Percentiles rank a stretch among this genome's conserved stretches.
Evolutionary conservation across 2,113 vertebrate species (phyloP).

Genomic region (Oxygymnocypris stewartii): DNA sequence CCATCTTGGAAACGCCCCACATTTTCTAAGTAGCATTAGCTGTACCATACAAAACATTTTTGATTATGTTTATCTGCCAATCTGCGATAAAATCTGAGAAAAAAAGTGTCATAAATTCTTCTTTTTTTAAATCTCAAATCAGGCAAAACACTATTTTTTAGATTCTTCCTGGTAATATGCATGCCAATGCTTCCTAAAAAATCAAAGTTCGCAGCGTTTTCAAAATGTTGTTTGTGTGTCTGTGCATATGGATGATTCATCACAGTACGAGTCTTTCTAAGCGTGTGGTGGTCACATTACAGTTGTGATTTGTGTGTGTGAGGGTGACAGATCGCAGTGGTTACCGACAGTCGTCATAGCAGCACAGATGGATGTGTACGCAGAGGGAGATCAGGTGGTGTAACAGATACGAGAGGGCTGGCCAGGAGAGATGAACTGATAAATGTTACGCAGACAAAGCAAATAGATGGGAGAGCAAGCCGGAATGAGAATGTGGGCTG

Average conservation of each 20-base stretch:
- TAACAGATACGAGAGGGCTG: slow-evolving; percentile 61
- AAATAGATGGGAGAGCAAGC: slow-evolving; percentile 52
- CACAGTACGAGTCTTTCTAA: neutral
- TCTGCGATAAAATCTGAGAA: too few relatives aligned
- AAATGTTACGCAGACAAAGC: slow-evolving; percentile 27
- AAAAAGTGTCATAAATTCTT: too few relatives aligned
- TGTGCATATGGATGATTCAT: neutral
- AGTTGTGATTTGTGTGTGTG: slow-evolving; percentile 28
- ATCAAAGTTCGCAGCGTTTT: neutral
- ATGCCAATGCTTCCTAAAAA: neutral
- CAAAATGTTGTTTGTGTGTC: slow-evolving; percentile 3
- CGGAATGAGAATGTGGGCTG: slow-evolving; percentile 41
- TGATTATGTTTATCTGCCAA: too few relatives aligned
- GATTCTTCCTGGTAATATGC: neutral
- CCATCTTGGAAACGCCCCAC: neutral
- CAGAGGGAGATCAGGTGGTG: slow-evolving; percentile 70
- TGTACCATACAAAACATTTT: too few relatives aligned
- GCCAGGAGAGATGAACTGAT: slow-evolving; percentile 50
- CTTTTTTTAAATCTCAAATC: too few relatives aligned
- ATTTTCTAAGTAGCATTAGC: neutral
- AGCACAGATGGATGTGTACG: slow-evolving; percentile 64
- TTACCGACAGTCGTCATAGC: slow-evolving; percentile 65
- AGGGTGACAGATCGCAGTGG: slow-evolving; percentile 5
- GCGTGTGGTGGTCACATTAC: slow-evolving; percentile 29
- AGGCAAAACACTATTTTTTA: neutral